A percentile compares a stretch with the other conserved stretches of the same genome.
These are phyloP conservation scores for Anolis sagrei DNA, from an alignment of 2,113 vertebrate genomes.

Conservation along the genomic window DNA sequence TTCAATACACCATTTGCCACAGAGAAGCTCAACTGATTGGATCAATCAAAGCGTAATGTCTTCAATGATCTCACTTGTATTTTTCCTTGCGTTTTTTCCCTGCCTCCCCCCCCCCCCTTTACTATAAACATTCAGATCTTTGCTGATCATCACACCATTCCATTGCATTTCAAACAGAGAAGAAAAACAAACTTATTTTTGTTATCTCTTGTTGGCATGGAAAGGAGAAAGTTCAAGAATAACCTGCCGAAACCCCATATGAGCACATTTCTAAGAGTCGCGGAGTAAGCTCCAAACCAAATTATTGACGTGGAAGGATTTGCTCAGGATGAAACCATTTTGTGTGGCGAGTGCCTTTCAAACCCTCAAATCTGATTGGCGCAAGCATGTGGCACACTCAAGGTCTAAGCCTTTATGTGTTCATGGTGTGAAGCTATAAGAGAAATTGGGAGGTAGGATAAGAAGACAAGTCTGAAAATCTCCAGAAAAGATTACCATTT, in stretches of 20 bases:
- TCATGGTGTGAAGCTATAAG: neutral
- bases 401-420: neutral
- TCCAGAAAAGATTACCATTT: conserved; percentile 30
- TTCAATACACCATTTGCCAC: too few species aligned
- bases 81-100: too few species aligned
- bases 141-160: too few species aligned
- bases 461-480: conserved; percentile 31
- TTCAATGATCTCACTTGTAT: too few species aligned
- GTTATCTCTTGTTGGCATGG: too few species aligned
- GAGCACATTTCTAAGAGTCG: conserved; percentile 20
- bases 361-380: neutral
- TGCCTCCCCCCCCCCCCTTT: too few species aligned
- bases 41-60: too few species aligned
- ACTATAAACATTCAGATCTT: too few species aligned
- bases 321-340: neutral
- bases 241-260: neutral
- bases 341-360: rapidly evolving
- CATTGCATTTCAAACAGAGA: too few species aligned
- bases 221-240: neutral
- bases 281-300: conserved; percentile 35
- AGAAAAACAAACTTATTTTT: too few species aligned
- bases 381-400: neutral
- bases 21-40: too few species aligned
- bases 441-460: too few species aligned
- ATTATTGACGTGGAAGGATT: conserved; percentile 38